A percentile compares a stretch with the other conserved stretches of the same genome.
phyloP scores from a whole-genome alignment of 2,888 invertebrate species.

The Hyalella azteca region DNA sequence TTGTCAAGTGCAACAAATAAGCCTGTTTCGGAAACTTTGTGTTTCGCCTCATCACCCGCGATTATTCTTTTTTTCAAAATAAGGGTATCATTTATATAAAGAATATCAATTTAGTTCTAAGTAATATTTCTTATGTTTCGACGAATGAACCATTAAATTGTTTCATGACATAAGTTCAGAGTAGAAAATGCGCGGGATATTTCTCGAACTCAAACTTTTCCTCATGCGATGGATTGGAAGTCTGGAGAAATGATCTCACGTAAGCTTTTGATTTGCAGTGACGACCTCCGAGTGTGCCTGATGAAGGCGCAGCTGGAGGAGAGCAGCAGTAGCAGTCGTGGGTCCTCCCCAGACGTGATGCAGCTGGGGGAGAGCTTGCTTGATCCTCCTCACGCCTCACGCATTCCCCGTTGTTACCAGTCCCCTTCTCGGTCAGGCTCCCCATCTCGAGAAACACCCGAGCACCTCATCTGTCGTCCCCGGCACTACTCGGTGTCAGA shows the following conservation, averaged over 20 bases:
- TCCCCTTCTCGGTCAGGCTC: constrained; percentile 62
- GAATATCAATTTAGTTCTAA: too few relatives aligned
- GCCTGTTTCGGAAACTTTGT: too few relatives aligned
- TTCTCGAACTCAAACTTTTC: too few relatives aligned
- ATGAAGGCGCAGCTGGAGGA: constrained; percentile 57
- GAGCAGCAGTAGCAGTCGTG: constrained; percentile 55
- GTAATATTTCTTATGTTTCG: too few relatives aligned
- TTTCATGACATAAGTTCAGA: too few relatives aligned
- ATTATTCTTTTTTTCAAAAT: too few relatives aligned
- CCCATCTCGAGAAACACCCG: constrained; percentile 62
- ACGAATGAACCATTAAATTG: too few relatives aligned
- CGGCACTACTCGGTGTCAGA: constrained; percentile 41
- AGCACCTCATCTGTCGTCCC: constrained; percentile 61
- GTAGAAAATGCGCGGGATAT: too few relatives aligned
- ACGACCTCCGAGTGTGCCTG: constrained; percentile 51
- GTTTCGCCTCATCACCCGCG: too few relatives aligned
- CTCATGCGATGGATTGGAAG: too few relatives aligned
- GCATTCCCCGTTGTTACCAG: constrained; percentile 61
- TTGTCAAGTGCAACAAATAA: too few relatives aligned
- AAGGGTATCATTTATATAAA: too few relatives aligned
- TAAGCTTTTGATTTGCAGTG: constrained; percentile 38
- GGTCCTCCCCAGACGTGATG: constrained; percentile 62
- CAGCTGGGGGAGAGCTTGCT: constrained; percentile 64
- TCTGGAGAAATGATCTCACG: not conserved
- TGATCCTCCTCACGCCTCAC: constrained; percentile 62